Conservation (phyloP, 1,140 invertebrate species). For the Ceratoteleas bidentatus region DNA sequence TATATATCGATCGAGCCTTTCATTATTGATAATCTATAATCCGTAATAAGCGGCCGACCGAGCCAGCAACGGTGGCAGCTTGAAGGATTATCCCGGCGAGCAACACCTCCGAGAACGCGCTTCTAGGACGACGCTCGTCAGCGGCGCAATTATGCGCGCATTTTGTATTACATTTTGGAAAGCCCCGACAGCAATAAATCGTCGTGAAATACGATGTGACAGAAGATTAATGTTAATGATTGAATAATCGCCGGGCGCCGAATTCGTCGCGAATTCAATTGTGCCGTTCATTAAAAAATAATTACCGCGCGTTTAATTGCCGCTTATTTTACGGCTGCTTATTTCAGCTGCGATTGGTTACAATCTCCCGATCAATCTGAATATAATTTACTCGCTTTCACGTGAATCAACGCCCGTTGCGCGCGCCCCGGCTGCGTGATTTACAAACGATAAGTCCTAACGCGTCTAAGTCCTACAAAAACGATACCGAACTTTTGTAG, state of each 20-base stretch:
- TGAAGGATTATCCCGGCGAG: conserved; percentile 71
- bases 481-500: neutral
- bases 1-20: conserved; percentile 68
- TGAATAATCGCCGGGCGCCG: conserved; percentile 55
- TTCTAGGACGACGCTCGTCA: conserved; percentile 52
- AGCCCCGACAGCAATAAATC: conserved; percentile 54
- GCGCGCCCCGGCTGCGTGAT: neutral
- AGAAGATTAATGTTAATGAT: conserved; percentile 63
- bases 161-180: conserved; percentile 65
- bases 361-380: conserved; percentile 49
- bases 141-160: conserved; percentile 53
- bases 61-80: conserved; percentile 72
- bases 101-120: conserved; percentile 62
- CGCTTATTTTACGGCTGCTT: conserved; percentile 50
- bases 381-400: conserved; percentile 50
- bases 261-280: conserved; percentile 20
- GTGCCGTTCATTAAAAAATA: conserved; percentile 44
- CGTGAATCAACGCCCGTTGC: conserved; percentile 5
- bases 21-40: conserved; percentile 81
- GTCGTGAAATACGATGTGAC: conserved; percentile 59
- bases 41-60: conserved; percentile 73
- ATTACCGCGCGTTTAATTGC: conserved; percentile 44
- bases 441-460: conserved; percentile 13
- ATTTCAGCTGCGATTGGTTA: conserved; percentile 46
- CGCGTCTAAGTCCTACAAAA: no score